Evolutionary conservation across 2,888 invertebrate species (phyloP), one percentile per base, ranked within the genome.

Genomic region (Athalia rosae): DNA sequence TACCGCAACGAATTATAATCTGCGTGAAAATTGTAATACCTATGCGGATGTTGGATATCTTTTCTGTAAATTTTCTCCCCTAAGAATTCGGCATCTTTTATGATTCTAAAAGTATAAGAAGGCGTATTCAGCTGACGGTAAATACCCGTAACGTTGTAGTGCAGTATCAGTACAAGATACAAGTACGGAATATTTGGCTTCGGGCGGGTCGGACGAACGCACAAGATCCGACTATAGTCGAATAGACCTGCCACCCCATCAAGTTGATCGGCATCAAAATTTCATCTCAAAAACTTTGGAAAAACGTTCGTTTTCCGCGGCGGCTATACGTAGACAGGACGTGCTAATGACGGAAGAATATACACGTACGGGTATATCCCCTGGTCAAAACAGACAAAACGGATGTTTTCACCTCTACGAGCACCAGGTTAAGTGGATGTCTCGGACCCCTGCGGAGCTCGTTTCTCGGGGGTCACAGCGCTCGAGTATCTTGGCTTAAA

Each of bases 381-480:
- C 28, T 28, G 45, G 47, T 48, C 59, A 74, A 74, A 74, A 74
- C 61, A 74, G 74, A 74, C 50, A 74, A 62, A 71, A 87, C 87
- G 85, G 85, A 87, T 86, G 87, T 87, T 87, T 87, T 87, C 87
- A 83, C 87, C 83, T 87, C 85, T 86, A 15, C 71, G 87, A 87
- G 87, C 85, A 85, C 86, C 86, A 86, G 86, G 87, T 83, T 87
- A 87, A 87, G 87, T 87, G 87, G 87, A 87, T 87, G 84, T 81
- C 79, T 71, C 64, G 74, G 64, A 61, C 28, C 74, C 74, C 74
- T 74, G 74, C 74, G 48, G 74, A 74, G 74, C 74, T 74, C 61
- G 74, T 74, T 74, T 59, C 74, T 50, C 74, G 45, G 74, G 47
- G 59, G 41, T 74, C 74, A 74, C 74, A 74, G 74, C 28, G 28